Base-by-base conservation (phyloP, 2,797 vertebrate genomes). In the Mycteria americana region DNA sequence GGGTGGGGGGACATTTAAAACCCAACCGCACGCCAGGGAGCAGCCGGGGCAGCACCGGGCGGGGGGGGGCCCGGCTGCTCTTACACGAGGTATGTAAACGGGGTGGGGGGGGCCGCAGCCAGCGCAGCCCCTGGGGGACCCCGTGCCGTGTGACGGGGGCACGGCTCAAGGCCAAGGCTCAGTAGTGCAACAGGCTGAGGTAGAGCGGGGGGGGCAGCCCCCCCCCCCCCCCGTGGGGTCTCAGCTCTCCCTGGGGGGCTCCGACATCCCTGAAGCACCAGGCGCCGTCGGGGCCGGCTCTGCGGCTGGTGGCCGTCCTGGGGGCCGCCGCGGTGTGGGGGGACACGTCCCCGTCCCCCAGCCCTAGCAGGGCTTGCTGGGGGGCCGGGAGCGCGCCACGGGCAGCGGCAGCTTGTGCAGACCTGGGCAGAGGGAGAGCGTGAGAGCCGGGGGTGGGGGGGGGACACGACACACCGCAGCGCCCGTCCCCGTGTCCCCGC, bases 351-450 rank as follows among this genome's bases (percentile, higher is more conserved):
- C 35, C 5, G 25, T 57, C 60, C 78, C 64, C 53, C 45, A 15
- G 13, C 53, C 46, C 64, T 69, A 99, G 98, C 85, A 98, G 98
- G 65, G 84, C 91, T 98, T 98, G 96, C 98, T 96, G 45, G 97
- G 98, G 31, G 98, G 91, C 68, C 18, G 98, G 93, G 97, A 98
- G 87, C 98, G 98, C 0, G 98, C 98, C 97, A 99, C 97, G 0
- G 99, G 98, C 91, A 99, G 98, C 15, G 99, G 99, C 88, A 99
- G 97, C 93, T 98, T 98, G 98, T 99, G 99, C 96, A 99, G 98
- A 95, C 99, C 99, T 99, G 96, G 33, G 54, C 35, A 31, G 50
- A 25, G 70, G 22, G 37, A 85, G 82, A 85, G 37, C 1, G 30
- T 73, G 51, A 92, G 79, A 50, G 63, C 46, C 1, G 3, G 10